These are phyloP conservation scores for Diachrysia chrysitis DNA, from an alignment of 2,888 invertebrate genomes.

Conservation along the genomic window DNA sequence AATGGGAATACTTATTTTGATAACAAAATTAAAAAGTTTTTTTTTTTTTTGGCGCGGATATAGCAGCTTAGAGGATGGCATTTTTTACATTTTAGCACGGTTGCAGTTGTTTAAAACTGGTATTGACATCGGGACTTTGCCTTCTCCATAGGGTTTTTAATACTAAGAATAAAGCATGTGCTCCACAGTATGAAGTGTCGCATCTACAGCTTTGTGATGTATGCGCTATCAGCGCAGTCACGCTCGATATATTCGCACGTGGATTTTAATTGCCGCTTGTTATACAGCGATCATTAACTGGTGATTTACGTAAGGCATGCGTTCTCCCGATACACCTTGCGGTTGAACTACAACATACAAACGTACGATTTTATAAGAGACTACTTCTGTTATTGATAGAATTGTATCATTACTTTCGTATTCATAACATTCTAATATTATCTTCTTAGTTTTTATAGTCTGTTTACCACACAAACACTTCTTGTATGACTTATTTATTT, in stretches of 20 bases:
- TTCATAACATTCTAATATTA: neutral
- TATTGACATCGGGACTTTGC: neutral
- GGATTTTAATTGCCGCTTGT: conserved; percentile 42
- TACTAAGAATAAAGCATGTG: neutral
- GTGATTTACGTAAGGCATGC: conserved; percentile 34
- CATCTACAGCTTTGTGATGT: conserved; percentile 14
- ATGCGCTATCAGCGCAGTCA: conserved; percentile 19
- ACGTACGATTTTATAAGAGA: neutral
- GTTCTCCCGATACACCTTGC: conserved; percentile 11
- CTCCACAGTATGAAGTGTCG: conserved; percentile 15
- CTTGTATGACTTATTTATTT: too few relatives aligned
- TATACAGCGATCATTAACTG: conserved; percentile 27
- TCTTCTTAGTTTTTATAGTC: too few relatives aligned
- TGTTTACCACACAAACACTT: too few relatives aligned
- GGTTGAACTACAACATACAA: neutral
- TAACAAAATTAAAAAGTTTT: too few relatives aligned
- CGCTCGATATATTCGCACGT: conserved; percentile 49
- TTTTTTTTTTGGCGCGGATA: too few relatives aligned
- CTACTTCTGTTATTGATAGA: neutral
- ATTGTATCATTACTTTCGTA: neutral
- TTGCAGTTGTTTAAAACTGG: too few relatives aligned
- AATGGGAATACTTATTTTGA: too few relatives aligned
- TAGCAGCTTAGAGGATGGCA: too few relatives aligned
- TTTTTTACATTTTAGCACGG: too few relatives aligned
- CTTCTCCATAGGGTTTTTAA: neutral